Evolutionary conservation across 2,113 vertebrate species (phyloP).

Genomic region (Chloropsis hardwickii): DNA sequence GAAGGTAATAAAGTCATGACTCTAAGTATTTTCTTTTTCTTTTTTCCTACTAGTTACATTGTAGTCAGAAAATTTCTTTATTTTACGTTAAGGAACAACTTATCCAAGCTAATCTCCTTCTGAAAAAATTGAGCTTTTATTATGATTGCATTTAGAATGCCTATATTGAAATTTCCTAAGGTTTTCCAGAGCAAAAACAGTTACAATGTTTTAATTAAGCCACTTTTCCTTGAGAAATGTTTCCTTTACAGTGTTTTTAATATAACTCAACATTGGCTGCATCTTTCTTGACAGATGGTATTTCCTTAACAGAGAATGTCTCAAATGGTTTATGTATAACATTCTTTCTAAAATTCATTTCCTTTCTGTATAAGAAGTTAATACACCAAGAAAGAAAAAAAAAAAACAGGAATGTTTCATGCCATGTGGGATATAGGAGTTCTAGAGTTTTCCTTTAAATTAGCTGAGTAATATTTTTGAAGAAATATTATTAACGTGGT

Average conservation of each 20-base stretch:
- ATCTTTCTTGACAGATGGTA: constrained; percentile 59
- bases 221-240: constrained; percentile 1
- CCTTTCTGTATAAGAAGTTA: constrained; percentile 55
- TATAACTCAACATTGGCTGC: constrained; percentile 46
- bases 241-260: constrained; percentile 46
- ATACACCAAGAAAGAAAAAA: neutral
- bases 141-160: neutral
- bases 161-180: neutral
- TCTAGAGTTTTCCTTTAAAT: constrained; percentile 40
- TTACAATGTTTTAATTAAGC: constrained; percentile 37
- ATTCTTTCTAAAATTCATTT: constrained; percentile 66
- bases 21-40: neutral
- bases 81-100: neutral
- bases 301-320: constrained; percentile 54
- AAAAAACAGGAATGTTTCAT: neutral
- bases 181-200: neutral
- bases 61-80: neutral
- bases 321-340: constrained; percentile 54
- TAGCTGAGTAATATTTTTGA: neutral
- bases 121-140: neutral
- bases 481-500: neutral
- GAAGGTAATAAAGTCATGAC: neutral
- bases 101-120: neutral
- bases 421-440: constrained; percentile 10
- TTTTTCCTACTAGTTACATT: neutral